Conservation (phyloP, 2,888 invertebrate genomes). For the Choreutis nemorana region DNA sequence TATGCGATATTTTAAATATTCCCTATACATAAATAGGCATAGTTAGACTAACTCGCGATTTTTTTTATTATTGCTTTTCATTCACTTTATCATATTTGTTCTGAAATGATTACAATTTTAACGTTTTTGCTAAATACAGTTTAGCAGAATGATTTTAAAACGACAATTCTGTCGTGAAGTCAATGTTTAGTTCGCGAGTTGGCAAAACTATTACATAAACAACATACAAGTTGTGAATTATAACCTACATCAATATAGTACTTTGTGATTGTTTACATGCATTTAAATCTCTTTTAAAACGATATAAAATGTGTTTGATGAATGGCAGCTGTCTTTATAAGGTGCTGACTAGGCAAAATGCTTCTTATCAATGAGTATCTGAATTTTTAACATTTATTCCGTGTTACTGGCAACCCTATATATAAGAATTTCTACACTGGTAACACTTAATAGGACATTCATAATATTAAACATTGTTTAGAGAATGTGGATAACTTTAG, state of each 20-base stretch:
- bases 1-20: too few species aligned
- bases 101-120: too few species aligned
- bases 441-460: conserved; percentile 15
- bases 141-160: too few species aligned
- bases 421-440: conserved; percentile 15
- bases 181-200: too few species aligned
- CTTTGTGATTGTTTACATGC: conserved; percentile 15
- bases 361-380: conserved; percentile 7
- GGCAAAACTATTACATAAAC: too few species aligned
- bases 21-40: too few species aligned
- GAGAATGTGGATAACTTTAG: conserved; percentile 4
- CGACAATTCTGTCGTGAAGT: too few species aligned
- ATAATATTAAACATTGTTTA: conserved; percentile 4
- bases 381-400: conserved; percentile 4
- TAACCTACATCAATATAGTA: conserved; percentile 15
- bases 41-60: too few species aligned
- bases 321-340: conserved; percentile 5
- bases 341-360: conserved; percentile 14
- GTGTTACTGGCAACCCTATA: conserved; percentile 9
- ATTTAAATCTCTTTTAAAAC: conserved; percentile 13
- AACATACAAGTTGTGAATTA: too few species aligned
- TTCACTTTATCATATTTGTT: too few species aligned
- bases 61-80: too few species aligned
- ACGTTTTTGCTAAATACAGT: too few species aligned
- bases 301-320: conserved; percentile 5